phyloP scores from a whole-genome alignment of 92 coral and sea anemone species.

The Micromussa lordhowensis region DNA sequence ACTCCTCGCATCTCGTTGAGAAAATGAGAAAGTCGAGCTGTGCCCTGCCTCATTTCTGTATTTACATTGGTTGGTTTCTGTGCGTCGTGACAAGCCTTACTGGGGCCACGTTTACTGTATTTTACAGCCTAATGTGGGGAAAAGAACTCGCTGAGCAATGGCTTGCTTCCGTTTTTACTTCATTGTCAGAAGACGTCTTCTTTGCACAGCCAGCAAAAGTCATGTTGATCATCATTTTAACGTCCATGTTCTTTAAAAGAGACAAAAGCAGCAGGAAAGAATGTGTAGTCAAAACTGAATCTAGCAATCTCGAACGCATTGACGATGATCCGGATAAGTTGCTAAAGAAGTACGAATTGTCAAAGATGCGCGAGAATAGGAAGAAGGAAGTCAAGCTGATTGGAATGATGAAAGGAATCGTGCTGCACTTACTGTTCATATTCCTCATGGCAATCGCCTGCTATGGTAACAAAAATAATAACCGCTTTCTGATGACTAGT shows the following conservation, averaged over 20 bases:
- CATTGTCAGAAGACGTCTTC: slow-evolving; percentile 64
- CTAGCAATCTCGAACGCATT: neutral
- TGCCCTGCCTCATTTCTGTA: slow-evolving; percentile 68
- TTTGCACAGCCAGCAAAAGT: slow-evolving; percentile 71
- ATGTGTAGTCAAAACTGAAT: neutral
- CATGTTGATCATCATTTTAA: slow-evolving; percentile 48
- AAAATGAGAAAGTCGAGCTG: slow-evolving; percentile 5
- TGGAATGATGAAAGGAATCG: neutral
- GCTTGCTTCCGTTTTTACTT: slow-evolving; percentile 65
- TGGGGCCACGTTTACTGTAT: slow-evolving; percentile 71
- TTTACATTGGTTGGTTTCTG: slow-evolving; percentile 72
- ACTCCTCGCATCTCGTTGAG: neutral
- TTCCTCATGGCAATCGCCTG: slow-evolving; percentile 33
- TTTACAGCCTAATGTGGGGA: slow-evolving; percentile 78
- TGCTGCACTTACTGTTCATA: neutral
- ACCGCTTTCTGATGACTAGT: slow-evolving; percentile 36
- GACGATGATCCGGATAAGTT: slow-evolving; percentile 34
- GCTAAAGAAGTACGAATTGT: neutral
- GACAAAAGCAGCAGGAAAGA: neutral
- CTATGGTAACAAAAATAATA: slow-evolving; percentile 29
- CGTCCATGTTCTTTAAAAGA: slow-evolving; percentile 31
- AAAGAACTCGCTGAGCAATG: slow-evolving; percentile 70
- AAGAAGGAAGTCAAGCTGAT: slow-evolving; percentile 10
- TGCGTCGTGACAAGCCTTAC: slow-evolving; percentile 48
- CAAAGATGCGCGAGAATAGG: slow-evolving; percentile 12